Evolutionary conservation across 2,113 vertebrate genomes (phyloP).

Genomic region (Austrofundulus limnaeus): DNA sequence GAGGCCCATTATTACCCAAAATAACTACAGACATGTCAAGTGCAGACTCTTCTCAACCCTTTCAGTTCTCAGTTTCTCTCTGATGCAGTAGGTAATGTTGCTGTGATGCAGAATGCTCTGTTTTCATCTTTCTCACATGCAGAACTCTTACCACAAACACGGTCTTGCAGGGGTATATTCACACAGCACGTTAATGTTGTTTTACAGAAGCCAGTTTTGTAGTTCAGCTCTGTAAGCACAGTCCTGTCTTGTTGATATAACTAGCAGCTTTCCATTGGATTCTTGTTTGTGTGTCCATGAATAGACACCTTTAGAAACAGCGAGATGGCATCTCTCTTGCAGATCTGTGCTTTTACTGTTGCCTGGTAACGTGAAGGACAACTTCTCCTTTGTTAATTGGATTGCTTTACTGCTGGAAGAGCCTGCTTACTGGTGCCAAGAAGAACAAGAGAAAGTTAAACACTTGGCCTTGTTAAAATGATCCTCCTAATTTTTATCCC

Average conservation of each 20-base stretch:
- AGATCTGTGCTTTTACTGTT: conserved; percentile 61
- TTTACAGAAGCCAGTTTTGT: conserved; percentile 26
- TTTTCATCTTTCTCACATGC: neutral
- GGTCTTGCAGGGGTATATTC: conserved; percentile 27
- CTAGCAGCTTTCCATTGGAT: conserved; percentile 56
- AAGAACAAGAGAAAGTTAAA: conserved; percentile 38
- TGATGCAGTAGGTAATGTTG: too few species aligned
- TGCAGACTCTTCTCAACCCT: too few species aligned
- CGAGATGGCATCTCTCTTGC: conserved; percentile 60
- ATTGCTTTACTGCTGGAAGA: conserved; percentile 51
- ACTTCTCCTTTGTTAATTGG: conserved; percentile 70
- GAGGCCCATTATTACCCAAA: conserved; percentile 67
- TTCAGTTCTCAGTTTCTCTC: too few species aligned
- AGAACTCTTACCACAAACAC: neutral
- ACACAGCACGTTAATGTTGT: conserved; percentile 11
- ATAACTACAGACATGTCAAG: conserved; percentile 74
- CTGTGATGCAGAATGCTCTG: neutral
- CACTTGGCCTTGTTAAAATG: conserved; percentile 36
- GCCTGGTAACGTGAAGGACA: conserved; percentile 60
- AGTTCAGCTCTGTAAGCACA: conserved; percentile 28
- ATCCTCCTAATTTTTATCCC: conserved; percentile 8
- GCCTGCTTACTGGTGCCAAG: conserved; percentile 31
- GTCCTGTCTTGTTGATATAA: conserved; percentile 55
- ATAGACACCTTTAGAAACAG: conserved; percentile 54
- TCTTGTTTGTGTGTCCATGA: conserved; percentile 64